Evolutionary conservation across 2,888 invertebrate species (phyloP).

Genomic region (Rhaphigaster nebulosa): DNA sequence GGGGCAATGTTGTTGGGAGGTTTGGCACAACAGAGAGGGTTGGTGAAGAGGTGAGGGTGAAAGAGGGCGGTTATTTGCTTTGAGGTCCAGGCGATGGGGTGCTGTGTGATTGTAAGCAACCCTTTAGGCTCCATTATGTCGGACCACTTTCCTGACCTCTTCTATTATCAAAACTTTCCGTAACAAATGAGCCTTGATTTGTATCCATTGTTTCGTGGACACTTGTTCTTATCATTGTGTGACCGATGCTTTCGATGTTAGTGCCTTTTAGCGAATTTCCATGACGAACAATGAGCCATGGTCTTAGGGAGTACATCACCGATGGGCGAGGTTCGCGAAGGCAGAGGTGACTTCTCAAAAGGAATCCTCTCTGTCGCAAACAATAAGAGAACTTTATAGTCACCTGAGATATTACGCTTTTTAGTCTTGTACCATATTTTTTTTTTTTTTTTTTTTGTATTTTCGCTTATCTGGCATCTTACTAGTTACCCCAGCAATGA

Average conservation of each 20-base stretch:
- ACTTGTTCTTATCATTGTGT: conserved; percentile 53
- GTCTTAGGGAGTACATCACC: not conserved
- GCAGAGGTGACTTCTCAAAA: not conserved
- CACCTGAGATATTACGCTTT: not conserved
- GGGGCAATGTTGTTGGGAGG: conserved; percentile 27
- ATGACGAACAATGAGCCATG: not conserved
- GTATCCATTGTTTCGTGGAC: conserved; percentile 36
- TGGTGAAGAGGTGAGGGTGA: conserved; percentile 35
- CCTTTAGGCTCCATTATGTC: conserved; percentile 56
- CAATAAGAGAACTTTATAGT: not conserved
- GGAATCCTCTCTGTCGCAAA: not conserved
- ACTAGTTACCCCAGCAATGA: not conserved
- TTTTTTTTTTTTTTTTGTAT: not conserved
- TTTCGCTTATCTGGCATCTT: not conserved
- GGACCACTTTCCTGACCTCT: conserved; percentile 64
- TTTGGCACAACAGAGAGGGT: conserved; percentile 46
- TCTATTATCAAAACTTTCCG: conserved; percentile 60
- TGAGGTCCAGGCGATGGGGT: conserved; percentile 56
- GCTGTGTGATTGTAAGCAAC: conserved; percentile 53
- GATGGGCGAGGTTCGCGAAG: not conserved
- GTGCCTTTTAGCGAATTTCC: conserved; percentile 40
- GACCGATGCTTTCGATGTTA: not conserved
- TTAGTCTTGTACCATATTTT: not conserved
- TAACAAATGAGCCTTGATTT: conserved; percentile 53
- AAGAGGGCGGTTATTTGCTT: conserved; percentile 53